Percentiles rank a stretch among this genome's conserved stretches.
Evolutionary conservation across 2,113 vertebrate genomes (phyloP).

Genomic region (Hepsetus odoe): DNA sequence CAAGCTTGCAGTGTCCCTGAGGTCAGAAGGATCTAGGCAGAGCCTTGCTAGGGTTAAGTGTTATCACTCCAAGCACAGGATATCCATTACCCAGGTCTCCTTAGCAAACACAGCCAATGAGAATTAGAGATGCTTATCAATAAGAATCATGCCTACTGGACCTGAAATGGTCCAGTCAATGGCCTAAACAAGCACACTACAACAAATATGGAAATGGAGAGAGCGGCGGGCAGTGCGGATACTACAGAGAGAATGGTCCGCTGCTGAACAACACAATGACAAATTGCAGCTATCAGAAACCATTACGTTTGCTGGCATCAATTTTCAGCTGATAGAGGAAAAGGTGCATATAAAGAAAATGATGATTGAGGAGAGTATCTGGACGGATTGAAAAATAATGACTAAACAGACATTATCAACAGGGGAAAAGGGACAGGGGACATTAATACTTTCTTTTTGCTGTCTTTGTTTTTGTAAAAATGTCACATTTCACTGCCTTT

Average conservation of each 20-base stretch:
- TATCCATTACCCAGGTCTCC: constrained; percentile 17
- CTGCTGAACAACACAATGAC: constrained; percentile 56
- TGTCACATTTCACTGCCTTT: constrained; percentile 37
- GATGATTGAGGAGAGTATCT: constrained; percentile 64
- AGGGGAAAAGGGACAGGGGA: constrained; percentile 31
- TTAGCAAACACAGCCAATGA: constrained; percentile 16
- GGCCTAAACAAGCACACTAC: constrained; percentile 11
- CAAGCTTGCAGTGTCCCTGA: neutral
- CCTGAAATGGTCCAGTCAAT: constrained; percentile 16
- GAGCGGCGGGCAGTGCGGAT: neutral
- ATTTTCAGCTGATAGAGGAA: constrained; percentile 66
- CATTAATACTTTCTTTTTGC: constrained; percentile 37
- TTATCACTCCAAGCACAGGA: constrained; percentile 18
- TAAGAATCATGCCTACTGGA: constrained; percentile 22
- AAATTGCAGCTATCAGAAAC: constrained; percentile 68
- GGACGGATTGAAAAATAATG: constrained; percentile 64
- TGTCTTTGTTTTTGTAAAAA: constrained; percentile 55
- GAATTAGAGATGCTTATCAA: constrained; percentile 45
- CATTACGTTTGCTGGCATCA: constrained; percentile 66
- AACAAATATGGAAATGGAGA: constrained; percentile 19
- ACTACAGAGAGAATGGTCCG: constrained; percentile 1
- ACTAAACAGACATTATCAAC: constrained; percentile 66
- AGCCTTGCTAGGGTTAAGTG: constrained; percentile 20
- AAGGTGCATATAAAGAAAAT: constrained; percentile 72
- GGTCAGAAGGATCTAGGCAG: neutral